Conservation (phyloP, 1,140 invertebrate genomes). For the Aphidius gifuensis region DNA sequence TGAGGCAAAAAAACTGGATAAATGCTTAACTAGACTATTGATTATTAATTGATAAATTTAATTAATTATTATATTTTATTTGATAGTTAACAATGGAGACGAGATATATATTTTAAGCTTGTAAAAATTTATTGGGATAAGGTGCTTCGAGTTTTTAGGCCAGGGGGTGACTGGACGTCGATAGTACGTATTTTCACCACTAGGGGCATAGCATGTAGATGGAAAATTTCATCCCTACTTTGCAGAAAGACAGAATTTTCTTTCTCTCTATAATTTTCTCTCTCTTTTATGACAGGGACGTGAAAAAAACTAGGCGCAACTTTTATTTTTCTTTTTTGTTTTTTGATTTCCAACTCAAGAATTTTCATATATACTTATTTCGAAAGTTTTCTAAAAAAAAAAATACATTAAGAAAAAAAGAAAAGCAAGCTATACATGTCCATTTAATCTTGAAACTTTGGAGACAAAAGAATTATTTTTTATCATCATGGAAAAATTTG, state of each 20-base stretch:
- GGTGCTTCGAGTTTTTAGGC: slow-evolving; percentile 38
- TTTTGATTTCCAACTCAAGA: no score
- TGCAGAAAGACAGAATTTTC: neutral
- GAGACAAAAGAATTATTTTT: no score
- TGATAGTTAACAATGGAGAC: no score
- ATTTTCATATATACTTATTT: no score
- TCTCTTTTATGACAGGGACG: slow-evolving; percentile 12
- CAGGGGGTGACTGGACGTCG: slow-evolving; percentile 37
- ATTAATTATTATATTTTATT: no score
- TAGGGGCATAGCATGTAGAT: slow-evolving; percentile 31
- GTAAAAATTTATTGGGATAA: slow-evolving; percentile 13
- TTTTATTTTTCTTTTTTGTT: neutral
- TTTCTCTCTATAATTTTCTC: neutral
- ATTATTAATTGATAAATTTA: no score
- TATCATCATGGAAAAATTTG: no score
- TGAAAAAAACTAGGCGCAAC: slow-evolving; percentile 14
- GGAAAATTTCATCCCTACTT: slow-evolving; percentile 6
- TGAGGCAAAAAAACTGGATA: neutral
- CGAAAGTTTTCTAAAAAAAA: no score
- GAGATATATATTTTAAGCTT: no score
- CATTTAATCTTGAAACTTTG: no score
- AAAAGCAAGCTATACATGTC: no score
- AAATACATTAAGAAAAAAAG: no score
- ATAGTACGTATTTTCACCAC: slow-evolving; percentile 39
- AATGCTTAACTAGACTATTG: neutral